phyloP scores from a whole-genome alignment of 2,797 vertebrate species.

The Acipenser transmontanus region DNA sequence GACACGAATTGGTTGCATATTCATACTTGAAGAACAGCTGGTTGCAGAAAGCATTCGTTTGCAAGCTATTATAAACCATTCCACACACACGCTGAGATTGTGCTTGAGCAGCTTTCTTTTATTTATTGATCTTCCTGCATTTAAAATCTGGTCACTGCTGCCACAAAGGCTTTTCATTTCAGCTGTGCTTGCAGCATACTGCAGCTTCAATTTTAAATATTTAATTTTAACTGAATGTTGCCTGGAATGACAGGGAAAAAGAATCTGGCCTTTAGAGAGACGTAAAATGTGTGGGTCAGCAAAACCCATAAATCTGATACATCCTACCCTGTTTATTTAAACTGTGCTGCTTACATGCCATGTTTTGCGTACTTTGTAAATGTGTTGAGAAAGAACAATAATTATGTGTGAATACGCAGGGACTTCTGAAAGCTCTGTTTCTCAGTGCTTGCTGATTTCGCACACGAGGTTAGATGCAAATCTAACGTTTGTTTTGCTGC shows the following conservation, averaged over 20 bases:
- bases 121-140: constrained; percentile 81
- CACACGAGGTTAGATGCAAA: no score
- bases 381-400: background rate
- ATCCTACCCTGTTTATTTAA: constrained; percentile 26
- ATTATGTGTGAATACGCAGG: background rate
- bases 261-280: constrained; percentile 29
- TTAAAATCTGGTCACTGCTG: constrained; percentile 84
- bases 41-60: constrained; percentile 61
- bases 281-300: constrained; percentile 37
- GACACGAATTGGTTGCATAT: constrained; percentile 62
- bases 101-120: constrained; percentile 50
- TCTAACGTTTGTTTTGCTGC: no score
- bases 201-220: constrained; percentile 74
- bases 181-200: constrained; percentile 74
- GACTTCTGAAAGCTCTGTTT: background rate
- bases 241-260: constrained; percentile 57
- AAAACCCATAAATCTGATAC: constrained; percentile 29
- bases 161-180: constrained; percentile 80
- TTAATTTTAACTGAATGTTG: constrained; percentile 71
- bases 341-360: constrained; percentile 9
- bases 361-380: background rate
- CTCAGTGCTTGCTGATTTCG: background rate
- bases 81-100: constrained; percentile 56
- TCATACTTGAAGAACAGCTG: constrained; percentile 81
- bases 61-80: constrained; percentile 62